A percentile compares a stretch with the other conserved stretches of the same genome.
phyloP scores from a whole-genome alignment of 1,140 invertebrate genomes.

The Drosophila burlai region DNA sequence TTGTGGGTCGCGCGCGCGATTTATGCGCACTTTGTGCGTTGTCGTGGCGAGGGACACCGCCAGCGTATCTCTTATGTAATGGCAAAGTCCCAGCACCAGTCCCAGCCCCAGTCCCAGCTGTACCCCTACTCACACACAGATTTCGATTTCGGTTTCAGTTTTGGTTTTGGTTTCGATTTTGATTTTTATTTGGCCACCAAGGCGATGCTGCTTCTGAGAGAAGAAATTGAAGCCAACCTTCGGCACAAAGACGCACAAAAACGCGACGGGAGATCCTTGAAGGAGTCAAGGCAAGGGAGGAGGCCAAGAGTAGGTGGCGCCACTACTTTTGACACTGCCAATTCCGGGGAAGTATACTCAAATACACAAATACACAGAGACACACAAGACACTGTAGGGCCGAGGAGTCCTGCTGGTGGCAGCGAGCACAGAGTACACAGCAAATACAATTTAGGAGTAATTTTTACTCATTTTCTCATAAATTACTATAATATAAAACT shows the following conservation, averaged over 20 bases:
- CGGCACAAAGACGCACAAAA: slow-evolving; percentile 8
- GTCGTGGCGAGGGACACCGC: slow-evolving; percentile 40
- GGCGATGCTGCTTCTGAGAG: slow-evolving; percentile 4
- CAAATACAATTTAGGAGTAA: not conserved
- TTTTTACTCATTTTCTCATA: too few relatives aligned
- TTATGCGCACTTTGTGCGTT: slow-evolving; percentile 55
- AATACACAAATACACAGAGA: not conserved
- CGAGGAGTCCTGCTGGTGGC: not conserved
- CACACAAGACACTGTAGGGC: not conserved
- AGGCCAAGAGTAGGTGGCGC: slow-evolving; percentile 32
- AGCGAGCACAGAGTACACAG: not conserved
- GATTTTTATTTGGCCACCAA: slow-evolving; percentile 40
- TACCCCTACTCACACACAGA: slow-evolving; percentile 14
- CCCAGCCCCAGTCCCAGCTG: not conserved
- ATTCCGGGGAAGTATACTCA: slow-evolving; percentile 23
- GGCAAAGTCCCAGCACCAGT: not conserved
- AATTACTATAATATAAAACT: too few relatives aligned
- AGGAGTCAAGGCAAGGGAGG: not conserved
- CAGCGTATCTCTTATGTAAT: slow-evolving; percentile 32
- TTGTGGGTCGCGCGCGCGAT: slow-evolving; percentile 39
- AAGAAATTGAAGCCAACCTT: slow-evolving; percentile 13
- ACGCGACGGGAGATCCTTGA: slow-evolving; percentile 1
- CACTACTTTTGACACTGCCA: slow-evolving; percentile 46
- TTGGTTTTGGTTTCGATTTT: slow-evolving; percentile 5
- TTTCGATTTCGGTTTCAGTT: slow-evolving; percentile 1